Evolutionary conservation across 2,113 vertebrate genomes (phyloP).

Genomic region (Halcyon senegalensis): DNA sequence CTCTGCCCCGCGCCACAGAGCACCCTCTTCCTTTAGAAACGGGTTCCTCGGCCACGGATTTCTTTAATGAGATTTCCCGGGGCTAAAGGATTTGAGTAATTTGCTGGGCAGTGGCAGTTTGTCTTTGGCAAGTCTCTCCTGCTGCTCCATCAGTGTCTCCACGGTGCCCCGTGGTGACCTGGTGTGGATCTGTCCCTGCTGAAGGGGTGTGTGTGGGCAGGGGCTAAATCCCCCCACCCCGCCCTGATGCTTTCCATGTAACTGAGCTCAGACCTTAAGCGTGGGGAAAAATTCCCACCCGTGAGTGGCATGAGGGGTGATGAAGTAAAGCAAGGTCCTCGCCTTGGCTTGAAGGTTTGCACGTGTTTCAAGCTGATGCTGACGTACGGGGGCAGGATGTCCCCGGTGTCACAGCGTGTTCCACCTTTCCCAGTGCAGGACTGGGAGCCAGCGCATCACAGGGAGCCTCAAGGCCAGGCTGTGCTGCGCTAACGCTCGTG

Average conservation of each 20-base stretch:
- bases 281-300: background rate
- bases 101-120: background rate
- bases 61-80: constrained; percentile 32
- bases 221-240: background rate
- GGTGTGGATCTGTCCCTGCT: background rate
- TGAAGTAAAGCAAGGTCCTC: background rate
- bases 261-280: background rate
- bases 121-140: background rate
- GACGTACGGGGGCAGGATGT: background rate
- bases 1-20: background rate
- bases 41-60: background rate
- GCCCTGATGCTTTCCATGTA: background rate
- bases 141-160: background rate
- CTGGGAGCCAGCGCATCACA: background rate
- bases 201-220: background rate
- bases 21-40: background rate
- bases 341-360: background rate
- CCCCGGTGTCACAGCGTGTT: background rate
- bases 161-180: background rate
- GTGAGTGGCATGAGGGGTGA: accelerated
- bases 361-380: background rate
- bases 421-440: background rate
- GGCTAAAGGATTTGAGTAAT: background rate
- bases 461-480: background rate
- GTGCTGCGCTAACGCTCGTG: background rate